Percentiles rank a stretch among this genome's conserved stretches.
Evolutionary conservation across 1,140 invertebrate species (phyloP).

Genomic region (Vanessa tameamea): DNA sequence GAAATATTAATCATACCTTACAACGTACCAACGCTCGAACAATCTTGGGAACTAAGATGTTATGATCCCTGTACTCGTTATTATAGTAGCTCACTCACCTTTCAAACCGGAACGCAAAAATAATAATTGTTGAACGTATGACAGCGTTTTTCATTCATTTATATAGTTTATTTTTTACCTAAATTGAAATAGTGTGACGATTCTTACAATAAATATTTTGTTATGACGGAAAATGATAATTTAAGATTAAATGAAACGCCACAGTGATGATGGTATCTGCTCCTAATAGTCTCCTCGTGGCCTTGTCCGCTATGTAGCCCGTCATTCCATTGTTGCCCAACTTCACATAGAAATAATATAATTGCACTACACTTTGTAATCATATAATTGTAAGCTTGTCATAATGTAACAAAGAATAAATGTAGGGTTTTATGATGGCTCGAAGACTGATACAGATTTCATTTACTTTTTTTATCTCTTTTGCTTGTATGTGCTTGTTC

Average conservation of each 20-base stretch:
- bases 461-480: background rate
- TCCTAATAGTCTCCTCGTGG: slow-evolving; percentile 41
- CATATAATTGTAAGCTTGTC: slow-evolving; percentile 30
- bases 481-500: no score
- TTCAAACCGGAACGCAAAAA: no score
- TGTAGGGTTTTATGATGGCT: background rate
- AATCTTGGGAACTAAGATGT: no score
- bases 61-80: no score
- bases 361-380: slow-evolving; percentile 32
- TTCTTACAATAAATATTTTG: slow-evolving; percentile 10
- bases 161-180: no score
- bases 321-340: slow-evolving; percentile 62
- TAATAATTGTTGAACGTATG: no score
- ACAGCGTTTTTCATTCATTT: no score
- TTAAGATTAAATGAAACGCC: slow-evolving; percentile 30
- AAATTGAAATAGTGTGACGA: background rate
- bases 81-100: no score
- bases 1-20: no score
- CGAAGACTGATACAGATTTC: background rate
- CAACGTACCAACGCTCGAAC: no score
- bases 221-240: slow-evolving; percentile 31
- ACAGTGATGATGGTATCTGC: slow-evolving; percentile 48
- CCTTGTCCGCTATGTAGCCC: slow-evolving; percentile 43
- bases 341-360: slow-evolving; percentile 43
- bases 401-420: slow-evolving; percentile 20